These are phyloP conservation scores for Naso thynnoides DNA, from an alignment of 2,797 vertebrate genomes.

Conservation along the genomic window DNA sequence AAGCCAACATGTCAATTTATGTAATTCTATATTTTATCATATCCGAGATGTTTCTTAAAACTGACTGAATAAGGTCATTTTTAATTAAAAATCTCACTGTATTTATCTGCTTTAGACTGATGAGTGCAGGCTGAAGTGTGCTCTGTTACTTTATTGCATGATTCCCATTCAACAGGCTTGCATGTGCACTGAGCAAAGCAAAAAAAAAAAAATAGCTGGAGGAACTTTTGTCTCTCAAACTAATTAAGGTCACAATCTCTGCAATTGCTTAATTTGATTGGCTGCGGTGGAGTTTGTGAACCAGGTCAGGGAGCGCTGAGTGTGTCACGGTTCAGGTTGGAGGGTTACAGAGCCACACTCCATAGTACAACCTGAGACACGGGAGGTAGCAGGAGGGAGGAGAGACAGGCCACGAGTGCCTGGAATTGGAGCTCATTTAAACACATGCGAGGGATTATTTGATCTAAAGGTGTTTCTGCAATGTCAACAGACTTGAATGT, in stretches of 20 bases:
- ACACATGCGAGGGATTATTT: conserved; percentile 30
- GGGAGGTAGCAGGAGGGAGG: conserved; percentile 35
- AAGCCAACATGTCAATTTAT: conserved; percentile 21
- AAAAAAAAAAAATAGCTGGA: conserved; percentile 22
- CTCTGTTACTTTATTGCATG: conserved; percentile 41
- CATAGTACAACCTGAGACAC: conserved; percentile 39
- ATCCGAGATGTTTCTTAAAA: conserved; percentile 18
- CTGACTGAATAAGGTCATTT: conserved; percentile 18
- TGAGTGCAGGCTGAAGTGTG: conserved; percentile 1
- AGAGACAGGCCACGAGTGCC: conserved; percentile 3
- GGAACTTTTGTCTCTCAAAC: conserved; percentile 60
- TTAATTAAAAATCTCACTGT: conserved; percentile 13
- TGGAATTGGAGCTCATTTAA: conserved; percentile 4
- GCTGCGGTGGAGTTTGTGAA: conserved; percentile 70
- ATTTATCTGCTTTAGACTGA: not conserved
- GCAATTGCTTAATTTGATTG: conserved; percentile 69
- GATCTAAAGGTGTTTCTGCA: conserved; percentile 13
- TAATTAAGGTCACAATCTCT: conserved; percentile 79
- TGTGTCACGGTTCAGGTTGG: conserved; percentile 72
- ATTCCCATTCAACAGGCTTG: conserved; percentile 46
- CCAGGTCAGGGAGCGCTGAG: conserved; percentile 74
- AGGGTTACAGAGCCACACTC: conserved; percentile 62
- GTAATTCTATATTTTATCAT: conserved; percentile 32
- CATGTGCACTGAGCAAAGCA: conserved; percentile 16
- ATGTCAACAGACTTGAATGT: conserved; percentile 56